Conservation (phyloP, 2,888 invertebrate species). For the Rhodophaea formosa region DNA sequence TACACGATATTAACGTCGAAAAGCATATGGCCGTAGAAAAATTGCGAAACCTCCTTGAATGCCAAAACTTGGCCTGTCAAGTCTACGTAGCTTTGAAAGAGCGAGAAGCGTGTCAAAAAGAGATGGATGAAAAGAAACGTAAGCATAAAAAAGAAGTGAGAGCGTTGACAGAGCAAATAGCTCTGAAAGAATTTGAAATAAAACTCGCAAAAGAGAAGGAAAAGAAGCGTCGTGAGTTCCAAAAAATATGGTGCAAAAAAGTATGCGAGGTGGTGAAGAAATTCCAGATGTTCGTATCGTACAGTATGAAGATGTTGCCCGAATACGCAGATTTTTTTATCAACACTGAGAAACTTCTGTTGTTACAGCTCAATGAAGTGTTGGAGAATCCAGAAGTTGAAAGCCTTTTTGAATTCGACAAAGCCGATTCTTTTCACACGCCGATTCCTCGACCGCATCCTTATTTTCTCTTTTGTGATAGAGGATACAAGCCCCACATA, state of each 20-base stretch:
- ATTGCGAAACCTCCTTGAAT: constrained; percentile 52
- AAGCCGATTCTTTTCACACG: constrained; percentile 36
- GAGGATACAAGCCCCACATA: constrained; percentile 47
- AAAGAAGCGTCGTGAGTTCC: constrained; percentile 44
- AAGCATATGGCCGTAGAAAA: constrained; percentile 65
- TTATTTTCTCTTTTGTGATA: constrained; percentile 62
- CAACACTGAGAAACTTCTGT: constrained; percentile 68
- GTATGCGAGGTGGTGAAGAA: constrained; percentile 64
- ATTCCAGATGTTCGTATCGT: constrained; percentile 65
- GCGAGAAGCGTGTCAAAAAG: constrained; percentile 53
- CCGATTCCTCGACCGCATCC: constrained; percentile 56
- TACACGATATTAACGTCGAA: constrained; percentile 64
- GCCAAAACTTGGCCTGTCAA: constrained; percentile 69
- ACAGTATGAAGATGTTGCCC: constrained; percentile 58
- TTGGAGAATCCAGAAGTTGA: constrained; percentile 50
- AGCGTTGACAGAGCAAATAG: constrained; percentile 44
- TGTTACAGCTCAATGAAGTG: constrained; percentile 58
- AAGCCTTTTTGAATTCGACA: constrained; percentile 54
- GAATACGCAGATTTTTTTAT: constrained; percentile 70
- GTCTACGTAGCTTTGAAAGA: constrained; percentile 71
- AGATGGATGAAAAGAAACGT: constrained; percentile 43
- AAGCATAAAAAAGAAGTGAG: constrained; percentile 55
- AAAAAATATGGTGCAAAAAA: constrained; percentile 60
- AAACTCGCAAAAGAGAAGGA: constrained; percentile 48
- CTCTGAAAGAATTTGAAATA: constrained; percentile 53